Percentiles rank a stretch among this genome's conserved stretches.
Conservation (phyloP, 2,797 vertebrate genomes). For the Argentina silus region DNA sequence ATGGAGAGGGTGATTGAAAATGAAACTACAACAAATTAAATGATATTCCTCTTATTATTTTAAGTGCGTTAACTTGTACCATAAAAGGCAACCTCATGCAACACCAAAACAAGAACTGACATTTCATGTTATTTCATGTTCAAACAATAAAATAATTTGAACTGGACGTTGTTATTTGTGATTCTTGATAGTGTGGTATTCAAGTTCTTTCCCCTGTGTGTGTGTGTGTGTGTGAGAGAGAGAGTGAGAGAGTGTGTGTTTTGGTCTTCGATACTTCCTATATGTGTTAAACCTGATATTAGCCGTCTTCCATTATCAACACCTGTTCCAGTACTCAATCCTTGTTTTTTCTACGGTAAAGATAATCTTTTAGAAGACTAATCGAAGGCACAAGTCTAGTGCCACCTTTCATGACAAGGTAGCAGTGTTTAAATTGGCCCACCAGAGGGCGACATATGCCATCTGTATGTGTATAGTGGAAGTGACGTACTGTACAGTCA, state of each 20-base stretch:
- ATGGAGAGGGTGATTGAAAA: background rate
- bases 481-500: conserved; percentile 40
- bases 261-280: too few species aligned
- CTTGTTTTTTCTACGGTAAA: background rate
- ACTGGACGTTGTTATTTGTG: conserved; percentile 10
- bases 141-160: conserved; percentile 39
- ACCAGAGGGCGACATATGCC: conserved; percentile 28
- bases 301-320: too few species aligned
- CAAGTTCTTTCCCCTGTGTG: background rate
- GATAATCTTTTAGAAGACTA: background rate
- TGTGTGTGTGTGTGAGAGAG: background rate
- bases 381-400: background rate
- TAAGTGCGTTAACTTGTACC: background rate
- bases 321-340: too few species aligned
- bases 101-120: conserved; percentile 22
- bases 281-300: too few species aligned
- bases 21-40: background rate
- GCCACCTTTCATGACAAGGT: background rate
- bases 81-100: background rate
- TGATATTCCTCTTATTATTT: too few species aligned
- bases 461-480: conserved; percentile 40
- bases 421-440: background rate
- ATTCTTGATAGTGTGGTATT: background rate
- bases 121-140: conserved; percentile 9
- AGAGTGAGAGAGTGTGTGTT: too few species aligned